Percentiles rank a stretch among this genome's conserved stretches.
Conservation (phyloP, 2,888 invertebrate genomes). For the Plagodis pulveraria region DNA sequence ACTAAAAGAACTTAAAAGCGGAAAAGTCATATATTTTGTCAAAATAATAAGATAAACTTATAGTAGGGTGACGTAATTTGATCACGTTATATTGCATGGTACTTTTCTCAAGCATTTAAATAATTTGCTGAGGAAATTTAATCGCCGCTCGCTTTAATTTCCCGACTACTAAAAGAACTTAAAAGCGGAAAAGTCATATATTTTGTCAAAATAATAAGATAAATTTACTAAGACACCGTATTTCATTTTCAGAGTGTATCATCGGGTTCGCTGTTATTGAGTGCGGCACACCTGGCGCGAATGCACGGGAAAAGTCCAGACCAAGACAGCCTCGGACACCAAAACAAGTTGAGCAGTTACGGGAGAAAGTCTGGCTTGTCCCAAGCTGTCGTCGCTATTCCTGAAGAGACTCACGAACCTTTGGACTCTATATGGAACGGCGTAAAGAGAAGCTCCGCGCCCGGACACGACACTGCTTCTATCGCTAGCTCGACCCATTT, state of each 20-base stretch:
- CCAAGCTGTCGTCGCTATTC: constrained; percentile 72
- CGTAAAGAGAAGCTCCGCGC: constrained; percentile 75
- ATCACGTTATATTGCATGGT: constrained; percentile 23
- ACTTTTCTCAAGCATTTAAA: constrained; percentile 13
- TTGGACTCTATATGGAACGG: constrained; percentile 75
- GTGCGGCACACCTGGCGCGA: constrained; percentile 89
- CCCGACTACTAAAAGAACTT: constrained; percentile 23
- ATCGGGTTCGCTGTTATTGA: constrained; percentile 91
- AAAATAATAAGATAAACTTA: constrained; percentile 26
- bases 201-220: constrained; percentile 33
- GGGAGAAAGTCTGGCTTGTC: constrained; percentile 59
- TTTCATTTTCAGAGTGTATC: constrained; percentile 89
- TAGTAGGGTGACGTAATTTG: constrained; percentile 31
- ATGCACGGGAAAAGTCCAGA: constrained; percentile 75
- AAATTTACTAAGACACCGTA: constrained; percentile 18
- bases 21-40: constrained; percentile 27
- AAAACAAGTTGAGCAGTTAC: constrained; percentile 66
- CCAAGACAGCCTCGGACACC: constrained; percentile 69
- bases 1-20: constrained; percentile 31
- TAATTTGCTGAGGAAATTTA: constrained; percentile 16
- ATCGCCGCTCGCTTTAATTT: background rate
- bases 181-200: constrained; percentile 30
- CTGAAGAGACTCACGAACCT: constrained; percentile 70
- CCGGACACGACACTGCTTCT: constrained; percentile 88
- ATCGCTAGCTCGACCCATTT: constrained; percentile 95